phyloP scores from a whole-genome alignment of 2,113 vertebrate species.

The Australoheros scitulus region DNA sequence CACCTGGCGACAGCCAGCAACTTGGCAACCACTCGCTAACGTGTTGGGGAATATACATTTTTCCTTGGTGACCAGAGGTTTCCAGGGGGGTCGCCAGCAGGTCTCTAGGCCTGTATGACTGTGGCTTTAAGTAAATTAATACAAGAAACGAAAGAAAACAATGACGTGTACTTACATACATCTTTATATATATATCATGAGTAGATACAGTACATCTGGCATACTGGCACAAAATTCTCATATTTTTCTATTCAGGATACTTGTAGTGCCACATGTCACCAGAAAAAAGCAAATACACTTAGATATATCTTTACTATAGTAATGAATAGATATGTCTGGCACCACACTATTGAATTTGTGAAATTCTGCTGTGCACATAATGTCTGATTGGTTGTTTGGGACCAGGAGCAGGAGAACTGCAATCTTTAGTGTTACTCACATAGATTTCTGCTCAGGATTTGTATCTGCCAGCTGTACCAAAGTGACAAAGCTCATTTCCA shows the following conservation, averaged over 20 bases:
- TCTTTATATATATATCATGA: too few species aligned
- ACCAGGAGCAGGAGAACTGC: not conserved
- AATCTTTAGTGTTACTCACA: not conserved
- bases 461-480: not conserved
- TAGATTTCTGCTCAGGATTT: not conserved
- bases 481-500: not conserved
- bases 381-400: not conserved
- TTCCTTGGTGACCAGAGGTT: not conserved
- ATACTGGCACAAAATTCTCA: not conserved
- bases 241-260: not conserved
- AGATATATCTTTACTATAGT: not conserved
- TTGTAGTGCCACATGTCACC: not conserved
- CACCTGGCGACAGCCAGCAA: not conserved
- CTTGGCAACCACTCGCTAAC: not conserved
- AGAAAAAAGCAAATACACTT: not conserved
- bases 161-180: too few species aligned
- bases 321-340: not conserved
- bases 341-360: not conserved
- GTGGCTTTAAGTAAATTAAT: not conserved
- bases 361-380: not conserved
- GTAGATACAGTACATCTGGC: too few species aligned
- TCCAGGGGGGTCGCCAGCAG: not conserved
- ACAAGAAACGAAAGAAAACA: too few species aligned
- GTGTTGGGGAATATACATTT: not conserved
- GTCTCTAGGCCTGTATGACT: not conserved